These are phyloP conservation scores for Phymorhynchus buccinoides DNA, from an alignment of 1,140 invertebrate species.

Conservation along the genomic window DNA sequence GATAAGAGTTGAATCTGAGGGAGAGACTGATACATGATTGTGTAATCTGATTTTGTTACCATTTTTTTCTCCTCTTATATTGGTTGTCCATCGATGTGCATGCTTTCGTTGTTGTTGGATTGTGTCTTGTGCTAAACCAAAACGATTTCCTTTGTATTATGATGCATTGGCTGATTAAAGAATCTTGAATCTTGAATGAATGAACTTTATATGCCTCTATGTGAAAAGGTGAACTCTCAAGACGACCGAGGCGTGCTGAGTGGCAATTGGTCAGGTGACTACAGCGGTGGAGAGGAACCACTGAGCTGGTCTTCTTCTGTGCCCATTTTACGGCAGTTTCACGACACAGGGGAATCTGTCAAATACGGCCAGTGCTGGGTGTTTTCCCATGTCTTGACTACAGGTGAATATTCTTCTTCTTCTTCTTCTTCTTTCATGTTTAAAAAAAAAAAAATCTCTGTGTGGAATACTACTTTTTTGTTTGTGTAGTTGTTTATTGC, in stretches of 20 bases:
- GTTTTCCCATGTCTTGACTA: constrained; percentile 80
- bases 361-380: constrained; percentile 97
- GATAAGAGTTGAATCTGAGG: too few relatives aligned
- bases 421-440: too few relatives aligned
- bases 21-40: too few relatives aligned
- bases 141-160: neutral
- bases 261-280: constrained; percentile 92
- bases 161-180: neutral
- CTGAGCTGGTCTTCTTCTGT: constrained; percentile 90
- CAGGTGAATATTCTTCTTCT: neutral
- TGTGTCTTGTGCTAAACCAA: neutral
- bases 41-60: neutral
- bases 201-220: neutral
- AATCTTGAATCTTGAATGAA: neutral
- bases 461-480: too few relatives aligned
- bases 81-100: too few relatives aligned
- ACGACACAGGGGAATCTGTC: constrained; percentile 83
- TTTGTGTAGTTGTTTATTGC: too few relatives aligned
- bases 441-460: too few relatives aligned
- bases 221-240: constrained; percentile 62
- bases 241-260: constrained; percentile 90
- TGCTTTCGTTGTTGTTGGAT: neutral
- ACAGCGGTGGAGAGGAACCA: constrained; percentile 82
- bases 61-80: neutral
- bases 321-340: constrained; percentile 89